Conservation (phyloP, 2,797 vertebrate genomes). For the Labroides dimidiatus region DNA sequence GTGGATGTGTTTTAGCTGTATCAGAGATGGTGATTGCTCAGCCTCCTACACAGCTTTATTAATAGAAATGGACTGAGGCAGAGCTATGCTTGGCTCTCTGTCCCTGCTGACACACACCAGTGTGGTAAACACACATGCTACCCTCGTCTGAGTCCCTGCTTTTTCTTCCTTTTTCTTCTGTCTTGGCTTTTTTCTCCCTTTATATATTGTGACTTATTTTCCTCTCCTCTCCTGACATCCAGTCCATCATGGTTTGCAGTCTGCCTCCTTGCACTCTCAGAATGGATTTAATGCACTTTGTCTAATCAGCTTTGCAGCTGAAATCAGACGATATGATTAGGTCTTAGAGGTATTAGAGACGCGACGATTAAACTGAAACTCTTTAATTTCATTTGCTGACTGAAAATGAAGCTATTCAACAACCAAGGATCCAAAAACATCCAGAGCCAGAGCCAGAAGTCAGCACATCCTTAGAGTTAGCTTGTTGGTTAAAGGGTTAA, state of each 20-base stretch:
- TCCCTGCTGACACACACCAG: constrained; percentile 63
- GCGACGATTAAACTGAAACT: constrained; percentile 26
- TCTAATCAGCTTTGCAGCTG: constrained; percentile 57
- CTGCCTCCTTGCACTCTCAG: constrained; percentile 24
- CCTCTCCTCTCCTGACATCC: constrained; percentile 10
- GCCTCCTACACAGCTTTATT: constrained; percentile 79
- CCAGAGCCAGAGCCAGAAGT: constrained; percentile 20
- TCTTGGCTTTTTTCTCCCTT: too few species aligned
- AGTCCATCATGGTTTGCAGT: constrained; percentile 18
- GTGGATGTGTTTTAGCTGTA: constrained; percentile 58
- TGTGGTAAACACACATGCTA: constrained; percentile 51
- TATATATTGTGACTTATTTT: not conserved
- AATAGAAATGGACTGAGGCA: constrained; percentile 78
- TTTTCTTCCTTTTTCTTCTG: too few species aligned
- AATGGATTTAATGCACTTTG: constrained; percentile 29
- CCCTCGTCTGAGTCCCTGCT: constrained; percentile 34
- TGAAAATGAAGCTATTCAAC: constrained; percentile 27
- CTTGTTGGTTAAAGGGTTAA: constrained; percentile 25
- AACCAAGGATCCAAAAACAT: constrained; percentile 32
- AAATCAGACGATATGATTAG: constrained; percentile 54
- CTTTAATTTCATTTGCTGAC: constrained; percentile 39
- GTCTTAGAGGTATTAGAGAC: constrained; percentile 20
- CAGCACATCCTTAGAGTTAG: constrained; percentile 46
- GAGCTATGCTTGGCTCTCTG: constrained; percentile 59
- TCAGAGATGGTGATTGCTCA: constrained; percentile 57